Base-by-base conservation (phyloP, 2,888 invertebrate species). In the Leptothorax acervorum region DNA sequence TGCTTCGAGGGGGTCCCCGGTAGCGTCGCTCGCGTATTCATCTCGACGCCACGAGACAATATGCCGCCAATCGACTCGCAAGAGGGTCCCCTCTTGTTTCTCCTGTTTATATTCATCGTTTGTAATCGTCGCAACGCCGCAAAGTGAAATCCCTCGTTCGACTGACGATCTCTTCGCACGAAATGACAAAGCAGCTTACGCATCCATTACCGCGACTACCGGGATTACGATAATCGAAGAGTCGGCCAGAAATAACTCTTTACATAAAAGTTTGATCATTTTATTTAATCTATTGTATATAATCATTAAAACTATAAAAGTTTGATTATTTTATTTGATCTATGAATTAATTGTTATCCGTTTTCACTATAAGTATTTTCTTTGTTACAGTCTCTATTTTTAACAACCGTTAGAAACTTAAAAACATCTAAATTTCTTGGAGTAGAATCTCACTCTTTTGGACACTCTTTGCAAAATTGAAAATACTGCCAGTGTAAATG, bases 11-110 rank as follows among this genome's bases (percentile, higher is more conserved):
- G 76, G 75, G 79, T 48, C 9, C 31, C 15, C 31, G 31, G 8
- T 31, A 74, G 31, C 28, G 55, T 11, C 74, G 45, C 70, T 75
- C 23, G 79, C n/a, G 74, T 78, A 83, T 86, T 83, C 85, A 81
- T 86, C 75, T 82, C 74, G 81, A 42, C 68, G 55, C 62, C 76
- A 23, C 53, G 75, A 76, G 66, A 85, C 89, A 89, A 89, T 89
- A 89, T 89, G 89, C 85, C 66, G 62, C 65, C 82, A 65, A 62
- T 84, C 83, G 65, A 63, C 42, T 42, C 31, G 39, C 62, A 42
- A 39, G 12, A 65, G 74, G 66, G 57, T 48, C 42, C 15, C 35
- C 65, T 45, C 35, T 73, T 55, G n/a, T 42, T 42, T 28, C n/a
- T 62, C 42, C 28, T 62, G 31, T 70, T 78, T 70, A 31, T 57